Evolutionary conservation across 2,888 invertebrate genomes (phyloP).

Genomic region (Sinopyrophorus schimmeli): DNA sequence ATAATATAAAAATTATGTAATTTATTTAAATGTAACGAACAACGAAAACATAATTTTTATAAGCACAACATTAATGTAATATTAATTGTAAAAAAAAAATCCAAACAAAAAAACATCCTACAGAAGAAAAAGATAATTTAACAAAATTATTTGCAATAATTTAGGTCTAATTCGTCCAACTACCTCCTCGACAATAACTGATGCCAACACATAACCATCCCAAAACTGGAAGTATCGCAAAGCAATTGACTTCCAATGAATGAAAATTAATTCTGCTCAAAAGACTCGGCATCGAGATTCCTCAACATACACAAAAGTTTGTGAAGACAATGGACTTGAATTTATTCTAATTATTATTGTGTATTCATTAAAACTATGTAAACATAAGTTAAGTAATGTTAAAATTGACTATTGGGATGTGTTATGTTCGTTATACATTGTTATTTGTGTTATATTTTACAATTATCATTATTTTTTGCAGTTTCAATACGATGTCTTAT

Average conservation of each 20-base stretch:
- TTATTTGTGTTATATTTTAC: too few relatives aligned
- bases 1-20: constrained; percentile 27
- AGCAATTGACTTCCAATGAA: constrained; percentile 9
- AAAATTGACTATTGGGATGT: too few relatives aligned
- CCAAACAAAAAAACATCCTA: constrained; percentile 2
- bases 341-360: too few relatives aligned
- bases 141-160: constrained; percentile 36
- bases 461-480: too few relatives aligned
- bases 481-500: too few relatives aligned
- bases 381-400: too few relatives aligned
- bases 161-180: constrained; percentile 35
- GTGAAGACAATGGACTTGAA: too few relatives aligned
- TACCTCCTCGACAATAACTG: constrained; percentile 21
- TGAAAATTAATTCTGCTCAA: constrained; percentile 12
- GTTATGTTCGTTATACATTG: too few relatives aligned
- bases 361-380: too few relatives aligned
- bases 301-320: too few relatives aligned
- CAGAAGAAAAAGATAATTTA: constrained; percentile 21
- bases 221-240: constrained; percentile 24
- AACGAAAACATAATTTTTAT: constrained; percentile 25
- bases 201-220: constrained; percentile 28
- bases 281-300: too few relatives aligned
- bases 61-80: constrained; percentile 12
- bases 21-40: neutral
- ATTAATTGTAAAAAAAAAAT: constrained; percentile 13